Base-by-base conservation (phyloP, 2,113 vertebrate genomes). In the Butorides virescens region DNA sequence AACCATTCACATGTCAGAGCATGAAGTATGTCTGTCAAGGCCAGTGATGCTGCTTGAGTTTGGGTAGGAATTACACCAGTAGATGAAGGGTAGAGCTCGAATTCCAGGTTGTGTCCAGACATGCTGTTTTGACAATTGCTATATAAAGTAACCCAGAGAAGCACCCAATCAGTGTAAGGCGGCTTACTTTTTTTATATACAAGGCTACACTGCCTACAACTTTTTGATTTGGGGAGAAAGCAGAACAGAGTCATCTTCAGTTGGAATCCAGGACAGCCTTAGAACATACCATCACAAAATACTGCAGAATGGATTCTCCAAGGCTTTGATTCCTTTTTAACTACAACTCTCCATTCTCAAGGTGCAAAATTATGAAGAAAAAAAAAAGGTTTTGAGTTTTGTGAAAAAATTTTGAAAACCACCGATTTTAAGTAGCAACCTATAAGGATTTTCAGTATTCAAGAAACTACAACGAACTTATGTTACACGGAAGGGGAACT, bases 371-470 rank as follows among this genome's bases (percentile, higher is more conserved):
- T 36, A 61, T 1, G 8, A 30, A 15, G 8, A 36, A 4, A 25
- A 71, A 42, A 42, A 44, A 44, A 80, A 47, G 15, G 29, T 73
- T 53, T 66, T 65, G 0, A 30, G 22, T 61, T 65, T 36, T 49
- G n/a, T 42, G 11, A 76, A 83, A 26, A 15, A 17, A 32, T 3
- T 20, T 7, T 36, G 4, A 81, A 73, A 70, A 3, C 4, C 11
- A 52, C 2, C 12, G 12, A 10, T 26, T 42, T 63, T 13, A 77
- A 76, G 15, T 10, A 67, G 21, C 0, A 0, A n/a, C 13, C 36
- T 61, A 7, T 30, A 23, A 68, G 37, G n/a, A 59, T 37, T 44
- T 5, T 36, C 39, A 39, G 21, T 22, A 68, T 53, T 11, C 30
- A 61, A 65, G 36, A 61, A 82, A 66, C 30, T 46, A 73, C 27